Evolutionary conservation across 2,797 vertebrate genomes (phyloP), one percentile per base, ranked within the genome.

Genomic region (Eulemur coronatus): DNA sequence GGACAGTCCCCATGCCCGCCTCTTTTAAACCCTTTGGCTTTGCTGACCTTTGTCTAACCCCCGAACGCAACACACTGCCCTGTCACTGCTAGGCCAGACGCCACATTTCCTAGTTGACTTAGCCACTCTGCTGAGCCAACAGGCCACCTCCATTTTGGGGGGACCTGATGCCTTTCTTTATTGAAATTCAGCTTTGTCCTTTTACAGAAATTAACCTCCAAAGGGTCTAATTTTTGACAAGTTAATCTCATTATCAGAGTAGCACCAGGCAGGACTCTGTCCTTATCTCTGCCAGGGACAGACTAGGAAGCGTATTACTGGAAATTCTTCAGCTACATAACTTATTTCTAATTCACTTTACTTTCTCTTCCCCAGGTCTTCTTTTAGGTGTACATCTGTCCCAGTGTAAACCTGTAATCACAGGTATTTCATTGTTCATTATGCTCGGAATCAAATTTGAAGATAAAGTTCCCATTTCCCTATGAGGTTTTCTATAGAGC

Each of bases 11-110:
- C 84, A 84, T 18, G 88, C 96, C 81, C 0, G 67, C 92, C 91
- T 98, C 93, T 89, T 89, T 97, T 43, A 82, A 98, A 96, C 93
- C 55, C 84, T 96, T 97, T 85, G 96, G 70, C 0, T 61, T 85
- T 97, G 97, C 97, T 98, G 98, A 98, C 95, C 97, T 97, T 48
- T 35, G 84, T 57, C 86, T 70, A 97, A 97, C 94, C 82, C 81
- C 67, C 41, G n/a, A 35, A 20, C 30, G 35, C 92, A 55, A 69
- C 46, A 35, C 33, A n/a, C 50, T 92, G 67, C 43, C 69, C 59
- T 76, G 84, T 94, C 95, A 86, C 67, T 4, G 15, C 76, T 75
- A 78, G 82, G 73, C 81, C 73, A 89, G 89, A 94, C 20, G 5
- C 91, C 59, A 48, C 84, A 84, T 91, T 76, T 96, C 86, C 93